Evolutionary conservation across 2,797 vertebrate species (phyloP), one percentile per base, ranked within the genome.

Genomic region (Ptychadena robeensis): DNA sequence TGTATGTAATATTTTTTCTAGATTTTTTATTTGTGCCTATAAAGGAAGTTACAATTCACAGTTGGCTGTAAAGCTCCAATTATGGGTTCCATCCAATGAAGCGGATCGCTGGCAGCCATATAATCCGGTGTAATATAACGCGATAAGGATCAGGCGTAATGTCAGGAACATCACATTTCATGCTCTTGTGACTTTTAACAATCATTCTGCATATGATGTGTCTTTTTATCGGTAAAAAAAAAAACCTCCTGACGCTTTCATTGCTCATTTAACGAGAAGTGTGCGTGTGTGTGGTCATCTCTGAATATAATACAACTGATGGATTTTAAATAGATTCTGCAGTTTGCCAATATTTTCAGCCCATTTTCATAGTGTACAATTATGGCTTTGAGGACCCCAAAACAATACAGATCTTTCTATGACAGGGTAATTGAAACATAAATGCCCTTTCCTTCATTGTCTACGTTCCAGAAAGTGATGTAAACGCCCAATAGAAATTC

Each of bases 1-100:
- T 18, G 1, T 44, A 11, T 53, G 18, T 53, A 53, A 18, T 22
- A 22, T 53, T 18, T 0, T 15, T 53, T 15, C 3, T 53, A n/a
- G n/a, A n/a, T n/a, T n/a, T 40, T 40, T 12, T 40, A 3, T 1
- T 61, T 61, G 59, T 8, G 53, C n/a, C 53, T 59, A 9, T n/a
- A 61, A 27, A 11, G n/a, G 57, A n/a, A 61, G 59, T 61, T 63
- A 74, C 61, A 75, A 64, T 31, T 64, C 35, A 64, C 59, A 40
- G 59, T 37, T 35, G 34, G 34, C 35, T 30, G 25, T 28, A 64
- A 75, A 34, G 30, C 28, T 64, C 57, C 73, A 64, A 64, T 75
- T 75, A 75, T 27, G 61, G 59, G 37, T 64, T 63, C 28, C 57
- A 63, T 64, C 59, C 73, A 75, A 37, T 74, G 73, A 28, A 63